phyloP scores from a whole-genome alignment of 2,888 invertebrate genomes.

The Erpobdella octoculata region DNA sequence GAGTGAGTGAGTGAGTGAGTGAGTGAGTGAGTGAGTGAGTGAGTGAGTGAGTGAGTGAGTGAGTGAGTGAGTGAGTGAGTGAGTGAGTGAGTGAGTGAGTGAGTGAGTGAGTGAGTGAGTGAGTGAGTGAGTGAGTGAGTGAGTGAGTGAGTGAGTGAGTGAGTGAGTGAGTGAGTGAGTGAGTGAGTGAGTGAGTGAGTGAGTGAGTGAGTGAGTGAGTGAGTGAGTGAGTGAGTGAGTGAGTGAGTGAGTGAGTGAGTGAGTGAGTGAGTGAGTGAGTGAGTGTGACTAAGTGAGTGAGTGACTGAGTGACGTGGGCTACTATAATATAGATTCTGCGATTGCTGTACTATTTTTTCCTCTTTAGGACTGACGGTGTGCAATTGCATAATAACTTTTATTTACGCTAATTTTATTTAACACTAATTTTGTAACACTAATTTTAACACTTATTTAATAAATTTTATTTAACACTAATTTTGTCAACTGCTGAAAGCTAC shows the following conservation, averaged over 20 bases:
- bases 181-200: background rate
- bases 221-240: background rate
- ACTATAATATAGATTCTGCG: too few species aligned
- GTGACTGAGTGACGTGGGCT: too few species aligned
- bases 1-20: background rate
- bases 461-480: too few species aligned
- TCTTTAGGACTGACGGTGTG: too few species aligned
- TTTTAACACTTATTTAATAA: too few species aligned
- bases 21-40: background rate
- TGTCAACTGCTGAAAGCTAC: too few species aligned
- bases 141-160: slow-evolving; percentile 11
- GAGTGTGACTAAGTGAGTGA: background rate
- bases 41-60: background rate
- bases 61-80: background rate
- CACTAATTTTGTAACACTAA: too few species aligned
- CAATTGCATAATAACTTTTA: too few species aligned
- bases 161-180: background rate
- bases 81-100: background rate
- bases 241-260: background rate
- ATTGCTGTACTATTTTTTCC: too few species aligned
- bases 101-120: background rate
- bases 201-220: background rate
- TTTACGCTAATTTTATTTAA: too few species aligned
- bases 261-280: background rate
- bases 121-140: background rate